phyloP scores from a whole-genome alignment of 2,888 invertebrate species.

The Periphyllus acericola region DNA sequence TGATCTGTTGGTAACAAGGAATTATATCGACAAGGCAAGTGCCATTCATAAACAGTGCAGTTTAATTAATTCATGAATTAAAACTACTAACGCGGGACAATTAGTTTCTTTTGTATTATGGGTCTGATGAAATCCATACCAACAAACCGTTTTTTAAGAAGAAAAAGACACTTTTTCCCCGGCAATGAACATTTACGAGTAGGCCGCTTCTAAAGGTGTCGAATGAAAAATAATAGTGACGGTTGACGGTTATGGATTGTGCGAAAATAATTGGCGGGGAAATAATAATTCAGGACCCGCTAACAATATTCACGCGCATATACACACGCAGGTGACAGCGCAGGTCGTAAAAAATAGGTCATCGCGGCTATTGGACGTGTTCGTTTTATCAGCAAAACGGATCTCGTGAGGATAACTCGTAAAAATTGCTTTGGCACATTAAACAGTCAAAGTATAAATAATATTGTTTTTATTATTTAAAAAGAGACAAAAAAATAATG shows the following conservation, averaged over 20 bases:
- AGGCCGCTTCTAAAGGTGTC: not conserved
- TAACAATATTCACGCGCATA: not conserved
- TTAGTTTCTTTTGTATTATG: no score
- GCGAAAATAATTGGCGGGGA: not conserved
- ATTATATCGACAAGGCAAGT: not conserved
- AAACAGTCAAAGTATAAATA: conserved; percentile 48
- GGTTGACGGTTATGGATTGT: not conserved
- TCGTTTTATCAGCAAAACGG: not conserved
- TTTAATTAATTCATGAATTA: not conserved
- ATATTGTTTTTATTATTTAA: conserved; percentile 52
- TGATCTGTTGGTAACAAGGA: not conserved
- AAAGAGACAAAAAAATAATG: conserved; percentile 48
- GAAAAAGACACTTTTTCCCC: not conserved
- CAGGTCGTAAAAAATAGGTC: not conserved
- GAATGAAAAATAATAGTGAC: not conserved
- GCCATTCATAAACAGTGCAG: not conserved
- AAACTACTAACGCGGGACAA: not conserved
- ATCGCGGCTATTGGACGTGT: not conserved
- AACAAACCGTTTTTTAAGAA: no score
- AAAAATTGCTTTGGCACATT: conserved; percentile 27
- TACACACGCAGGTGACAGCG: not conserved
- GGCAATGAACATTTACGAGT: not conserved
- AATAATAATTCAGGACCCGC: not conserved
- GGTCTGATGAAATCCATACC: no score
- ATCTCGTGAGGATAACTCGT: conserved; percentile 23